These are phyloP conservation scores for Nyleta sp. DNA, from an alignment of 2,888 invertebrate genomes.

Conservation along the genomic window DNA sequence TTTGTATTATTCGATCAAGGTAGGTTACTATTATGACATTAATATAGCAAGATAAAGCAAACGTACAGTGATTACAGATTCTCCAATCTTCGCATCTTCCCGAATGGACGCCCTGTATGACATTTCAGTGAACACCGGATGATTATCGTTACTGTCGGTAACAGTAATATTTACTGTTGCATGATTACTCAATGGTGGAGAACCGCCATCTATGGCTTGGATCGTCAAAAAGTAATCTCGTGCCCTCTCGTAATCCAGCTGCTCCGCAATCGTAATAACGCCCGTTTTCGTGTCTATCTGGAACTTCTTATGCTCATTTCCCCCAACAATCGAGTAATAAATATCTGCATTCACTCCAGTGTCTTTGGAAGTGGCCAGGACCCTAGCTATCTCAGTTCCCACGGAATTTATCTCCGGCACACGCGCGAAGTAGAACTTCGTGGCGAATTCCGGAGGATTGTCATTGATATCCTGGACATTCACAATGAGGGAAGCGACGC, in stretches of 20 bases:
- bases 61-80: slow-evolving; percentile 88
- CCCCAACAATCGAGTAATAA: slow-evolving; percentile 92
- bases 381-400: slow-evolving; percentile 91
- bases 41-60: too few species aligned
- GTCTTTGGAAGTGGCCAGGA: slow-evolving; percentile 96
- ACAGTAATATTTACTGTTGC: slow-evolving; percentile 94
- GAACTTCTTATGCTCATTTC: slow-evolving; percentile 95
- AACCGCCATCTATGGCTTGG: slow-evolving; percentile 95
- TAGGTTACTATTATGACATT: too few species aligned
- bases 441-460: slow-evolving; percentile 97
- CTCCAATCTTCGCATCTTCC: slow-evolving; percentile 90
- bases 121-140: slow-evolving; percentile 90
- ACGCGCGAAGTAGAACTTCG: slow-evolving; percentile 89
- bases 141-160: slow-evolving; percentile 94
- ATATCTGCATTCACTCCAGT: slow-evolving; percentile 97
- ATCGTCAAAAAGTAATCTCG: slow-evolving; percentile 94
- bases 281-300: slow-evolving; percentile 89
- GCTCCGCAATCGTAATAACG: slow-evolving; percentile 89
- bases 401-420: slow-evolving; percentile 91
- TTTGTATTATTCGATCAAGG: too few species aligned
- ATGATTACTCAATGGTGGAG: slow-evolving; percentile 94
- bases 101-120: slow-evolving; percentile 90
- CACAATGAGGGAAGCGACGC: slow-evolving; percentile 88
- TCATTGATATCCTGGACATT: slow-evolving; percentile 97
- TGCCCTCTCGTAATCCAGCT: slow-evolving; percentile 94